phyloP scores from a whole-genome alignment of 2,113 vertebrate genomes.

The human region GRCh38 chr3:190186501-190187000 shows the following conservation, averaged over 20 bases:
- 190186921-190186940: no score
- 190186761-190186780: background rate
- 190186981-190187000: no score
- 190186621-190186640: background rate
- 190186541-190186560: background rate
- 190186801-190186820: no score
- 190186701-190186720: background rate
- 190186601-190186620: background rate
- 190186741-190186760: background rate
- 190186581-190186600: background rate
- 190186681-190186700: background rate
- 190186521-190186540: background rate
- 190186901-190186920: no score
- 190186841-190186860: background rate
- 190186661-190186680: background rate
- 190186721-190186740: rapidly evolving
- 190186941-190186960: no score
- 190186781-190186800: background rate
- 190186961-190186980: no score
- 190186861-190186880: background rate
- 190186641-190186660: background rate
- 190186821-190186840: background rate
- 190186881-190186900: no score
- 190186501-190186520: background rate
- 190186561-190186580: background rate